Base-by-base conservation (phyloP, 2,113 vertebrate species). In the Andinoacara biseriatus region DNA sequence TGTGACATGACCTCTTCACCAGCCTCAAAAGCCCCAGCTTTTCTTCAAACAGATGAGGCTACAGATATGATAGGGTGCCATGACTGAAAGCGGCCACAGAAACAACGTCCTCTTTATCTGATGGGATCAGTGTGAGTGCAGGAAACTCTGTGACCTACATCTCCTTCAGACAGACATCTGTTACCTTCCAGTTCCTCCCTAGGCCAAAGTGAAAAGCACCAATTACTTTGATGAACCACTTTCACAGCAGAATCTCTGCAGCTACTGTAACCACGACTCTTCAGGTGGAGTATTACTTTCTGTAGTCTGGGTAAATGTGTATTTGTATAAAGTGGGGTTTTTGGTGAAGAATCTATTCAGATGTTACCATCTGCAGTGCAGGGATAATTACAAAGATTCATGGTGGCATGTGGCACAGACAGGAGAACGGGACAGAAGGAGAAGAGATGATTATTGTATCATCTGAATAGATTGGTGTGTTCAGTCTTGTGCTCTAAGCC, bases 121-220 rank as follows among this genome's bases (percentile, higher is more conserved):
- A 88, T 89, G 74, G 77, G 84, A 92, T 94, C 91, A 82, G 79
- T 69, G 79, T 84, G 81, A 76, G 85, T 3, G 22, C 84, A 83
- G 90, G 84, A 88, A 91, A 86, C 87, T 85, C 82, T 1, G 62
- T 94, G 94, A 95, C 93, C 90, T 91, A 94, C 87, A 93, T 93
- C 61, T 92, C 52, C 81, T 79, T 74, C 80, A 87, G 80, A 90
- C 81, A 83, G 90, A 87, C 92, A 82, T 89, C 91, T 89, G 90
- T 78, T 93, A 74, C 82, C 59, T 86, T 90, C 85, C 81, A 49
- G 54, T 89, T 60, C 79, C 82, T 78, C 83, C 82, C 78, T 80
- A 69, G 80, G 79, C 86, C 74, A 79, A 74, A 80, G 60, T 76
- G 78, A 84, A 83, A 82, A 82, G 82, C 67, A 67, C 76, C 83